phyloP scores from a whole-genome alignment of 2,888 invertebrate genomes.

The Chelonus formosanus region DNA sequence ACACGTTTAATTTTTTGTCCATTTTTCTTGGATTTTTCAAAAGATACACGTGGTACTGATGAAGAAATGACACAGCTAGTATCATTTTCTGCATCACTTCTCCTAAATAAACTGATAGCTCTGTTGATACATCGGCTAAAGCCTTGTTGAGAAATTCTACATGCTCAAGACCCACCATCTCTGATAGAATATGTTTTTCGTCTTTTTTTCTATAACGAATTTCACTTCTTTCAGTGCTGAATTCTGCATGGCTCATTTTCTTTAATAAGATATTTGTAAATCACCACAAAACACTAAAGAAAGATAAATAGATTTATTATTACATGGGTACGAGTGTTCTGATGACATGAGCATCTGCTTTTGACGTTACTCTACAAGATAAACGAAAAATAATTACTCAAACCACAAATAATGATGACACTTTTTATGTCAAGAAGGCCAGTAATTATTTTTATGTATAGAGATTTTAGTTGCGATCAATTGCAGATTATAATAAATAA shows the following conservation, averaged over 20 bases:
- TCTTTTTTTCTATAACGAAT: constrained; percentile 52
- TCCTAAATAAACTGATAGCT: constrained; percentile 52
- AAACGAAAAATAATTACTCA: constrained; percentile 79
- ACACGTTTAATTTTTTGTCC: constrained; percentile 33
- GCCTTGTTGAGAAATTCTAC: constrained; percentile 53
- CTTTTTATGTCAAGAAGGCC: constrained; percentile 77
- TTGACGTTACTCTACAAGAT: constrained; percentile 83
- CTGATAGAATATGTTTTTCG: constrained; percentile 37
- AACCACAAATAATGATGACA: constrained; percentile 64
- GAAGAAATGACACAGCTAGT: constrained; percentile 52
- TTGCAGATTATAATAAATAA: constrained; percentile 96
- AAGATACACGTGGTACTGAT: constrained; percentile 36
- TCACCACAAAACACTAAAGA: constrained; percentile 47
- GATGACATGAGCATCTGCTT: constrained; percentile 86
- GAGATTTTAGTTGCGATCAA: constrained; percentile 93
- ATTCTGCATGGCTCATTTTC: constrained; percentile 57
- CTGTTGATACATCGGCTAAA: constrained; percentile 51
- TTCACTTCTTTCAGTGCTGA: constrained; percentile 42
- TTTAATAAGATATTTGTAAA: constrained; percentile 40
- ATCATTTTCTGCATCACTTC: constrained; percentile 52
- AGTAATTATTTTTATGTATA: constrained; percentile 90
- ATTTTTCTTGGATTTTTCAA: constrained; percentile 37
- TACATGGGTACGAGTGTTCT: constrained; percentile 97
- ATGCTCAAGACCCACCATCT: constrained; percentile 60
- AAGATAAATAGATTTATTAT: no score